A percentile compares a stretch with the other conserved stretches of the same genome.
Evolutionary conservation across 2,797 vertebrate species (phyloP).

Genomic region (Hippocampus kuda): DNA sequence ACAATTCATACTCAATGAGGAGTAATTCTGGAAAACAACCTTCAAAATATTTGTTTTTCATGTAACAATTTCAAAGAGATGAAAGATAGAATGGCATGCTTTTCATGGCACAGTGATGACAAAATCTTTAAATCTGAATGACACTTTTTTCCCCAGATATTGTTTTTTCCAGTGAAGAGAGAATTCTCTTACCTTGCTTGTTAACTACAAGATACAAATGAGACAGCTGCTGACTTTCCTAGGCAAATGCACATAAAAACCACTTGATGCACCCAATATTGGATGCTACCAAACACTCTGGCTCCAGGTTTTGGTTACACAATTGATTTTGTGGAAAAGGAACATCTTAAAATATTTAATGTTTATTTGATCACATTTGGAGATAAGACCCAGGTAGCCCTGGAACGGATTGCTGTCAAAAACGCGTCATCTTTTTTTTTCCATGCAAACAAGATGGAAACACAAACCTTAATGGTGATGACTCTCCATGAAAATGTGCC

Average conservation of each 20-base stretch:
- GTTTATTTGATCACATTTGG: neutral
- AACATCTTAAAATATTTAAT: too few species aligned
- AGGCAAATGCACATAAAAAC: neutral
- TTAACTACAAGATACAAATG: neutral
- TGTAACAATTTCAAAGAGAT: neutral
- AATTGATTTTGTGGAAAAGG: too few species aligned
- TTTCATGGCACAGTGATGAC: neutral
- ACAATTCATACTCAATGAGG: neutral
- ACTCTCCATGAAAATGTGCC: neutral
- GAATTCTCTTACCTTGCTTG: too few species aligned
- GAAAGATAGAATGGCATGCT: neutral
- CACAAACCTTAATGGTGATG: neutral
- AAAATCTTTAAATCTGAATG: neutral
- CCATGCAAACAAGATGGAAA: neutral
- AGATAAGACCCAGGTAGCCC: neutral
- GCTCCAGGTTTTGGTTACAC: neutral
- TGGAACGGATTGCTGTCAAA: neutral
- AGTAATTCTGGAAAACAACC: neutral
- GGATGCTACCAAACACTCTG: neutral
- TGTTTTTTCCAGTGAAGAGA: too few species aligned
- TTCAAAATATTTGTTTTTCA: neutral
- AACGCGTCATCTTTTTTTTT: neutral
- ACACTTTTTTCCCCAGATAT: too few species aligned
- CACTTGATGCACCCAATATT: constrained; percentile 2
- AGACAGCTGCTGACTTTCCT: neutral